Evolutionary conservation across 2,113 vertebrate species (phyloP), one percentile per base, ranked within the genome.

Genomic region (Parus major): DNA sequence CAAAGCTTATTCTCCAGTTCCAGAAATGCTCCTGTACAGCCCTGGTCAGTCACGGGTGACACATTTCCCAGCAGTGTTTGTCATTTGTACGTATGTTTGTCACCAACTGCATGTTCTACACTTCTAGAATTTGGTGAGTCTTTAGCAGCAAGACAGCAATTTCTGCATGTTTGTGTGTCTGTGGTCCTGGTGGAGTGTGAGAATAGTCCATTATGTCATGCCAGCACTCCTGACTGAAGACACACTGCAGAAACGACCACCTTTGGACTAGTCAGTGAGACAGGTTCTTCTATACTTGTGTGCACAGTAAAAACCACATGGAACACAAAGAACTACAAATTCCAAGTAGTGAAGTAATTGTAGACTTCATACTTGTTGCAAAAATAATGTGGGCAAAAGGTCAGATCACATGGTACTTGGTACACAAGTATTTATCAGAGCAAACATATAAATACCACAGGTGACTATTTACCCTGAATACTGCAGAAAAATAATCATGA

Each of bases 321-420:
- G 56, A 84, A 55, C 42, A 82, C 11, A 35, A 46, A 78, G 21
- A 84, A 35, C 25, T 84, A 60, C 16, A 47, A 82, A 82, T 56
- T 63, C 33, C 31, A 78, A 78, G 41, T 6, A 78, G 39, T 17
- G 29, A 79, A 60, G 61, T 17, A 70, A 86, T 47, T 41, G 57
- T 25, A 93, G 78, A 71, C 44, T 49, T 91, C 55, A 68, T 9
- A 60, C 36, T 19, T 52, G 4, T 65, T 82, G 57, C 73, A 94
- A 92, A 91, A 94, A 82, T 36, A 68, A 89, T 15, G 49, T 75
- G 29, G 81, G 81, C 15, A 87, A 92, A 92, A 96, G 81, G 78
- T 61, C 53, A 93, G 55, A 64, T 75, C 61, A 85, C 87, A 52
- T 60, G 52, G 29, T 71, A 63, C 42, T 87, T 44, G 29, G 77